Base-by-base conservation (phyloP, 1,140 invertebrate species). In the Trachymyrmex cornetzi region DNA sequence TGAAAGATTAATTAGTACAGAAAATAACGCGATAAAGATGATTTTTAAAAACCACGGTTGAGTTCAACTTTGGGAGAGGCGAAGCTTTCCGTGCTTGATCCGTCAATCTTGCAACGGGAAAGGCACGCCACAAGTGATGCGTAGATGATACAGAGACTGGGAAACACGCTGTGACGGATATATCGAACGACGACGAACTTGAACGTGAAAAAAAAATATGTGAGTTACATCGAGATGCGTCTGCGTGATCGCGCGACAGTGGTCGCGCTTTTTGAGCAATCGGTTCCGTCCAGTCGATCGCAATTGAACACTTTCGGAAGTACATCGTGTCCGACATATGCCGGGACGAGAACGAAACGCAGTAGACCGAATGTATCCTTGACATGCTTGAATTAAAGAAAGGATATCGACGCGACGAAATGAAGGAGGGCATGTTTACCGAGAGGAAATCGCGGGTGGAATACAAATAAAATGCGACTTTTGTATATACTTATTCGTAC, bases 181-280 rank as follows among this genome's bases (percentile, higher is more conserved):
- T 61, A 84, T 84, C 55, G 80, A 84, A 74, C 55, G 80, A 16
- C 38, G 80, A 72, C 69, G 80, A 84, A 84, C 69, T 64, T 84
- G 55, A 84, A 59, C 69, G 69, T 84, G 80, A 84, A 72, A 34
- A 48, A 81, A 82, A 71, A 71, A 55, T 38, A 38, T 9, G 27
- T 66, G 44, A 44, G 38, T 44, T 44, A 44, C 38, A 44, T 38
- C 38, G 38, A 55, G 64, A 69, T 64, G 64, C 79, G 79, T 81
- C 66, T 81, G 79, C 66, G 79, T 84, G 80, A 50, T 84, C 55
- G 69, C 55, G 53, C 34, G 34, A 3, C 53, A 64, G 30, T 59
- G 55, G 27, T 75, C 77, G 22, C 61, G 19, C n/a, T 81, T 69
- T 69, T 67, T 48, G 44, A 80, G 77, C 64, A 50, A 48, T 44